phyloP scores from a whole-genome alignment of 2,797 vertebrate genomes.

The Liparis tanakae region DNA sequence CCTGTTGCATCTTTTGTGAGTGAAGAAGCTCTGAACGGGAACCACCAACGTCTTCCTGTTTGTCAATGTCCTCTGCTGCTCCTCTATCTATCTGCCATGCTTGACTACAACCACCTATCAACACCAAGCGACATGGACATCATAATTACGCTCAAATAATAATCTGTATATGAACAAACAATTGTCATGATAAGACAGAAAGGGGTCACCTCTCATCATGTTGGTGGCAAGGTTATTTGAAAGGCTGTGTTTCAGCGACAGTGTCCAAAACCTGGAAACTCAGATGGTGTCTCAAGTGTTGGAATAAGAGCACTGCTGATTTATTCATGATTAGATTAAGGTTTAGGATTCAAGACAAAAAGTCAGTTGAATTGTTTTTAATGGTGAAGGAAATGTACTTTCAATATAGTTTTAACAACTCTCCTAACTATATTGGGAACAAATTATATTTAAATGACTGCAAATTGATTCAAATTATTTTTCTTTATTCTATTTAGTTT shows the following conservation, averaged over 20 bases:
- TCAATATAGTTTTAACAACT: conserved; percentile 42
- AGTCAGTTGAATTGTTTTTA: conserved; percentile 56
- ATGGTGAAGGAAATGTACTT: conserved; percentile 63
- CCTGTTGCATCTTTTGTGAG: conserved; percentile 70
- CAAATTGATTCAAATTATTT: conserved; percentile 22
- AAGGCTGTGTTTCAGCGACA: conserved; percentile 31
- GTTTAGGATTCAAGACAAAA: conserved; percentile 50
- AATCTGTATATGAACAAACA: conserved; percentile 57
- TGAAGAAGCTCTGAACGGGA: conserved; percentile 59
- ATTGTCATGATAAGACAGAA: conserved; percentile 37
- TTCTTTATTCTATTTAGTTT: conserved; percentile 32
- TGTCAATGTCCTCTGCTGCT: conserved; percentile 52
- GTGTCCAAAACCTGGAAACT: conserved; percentile 39
- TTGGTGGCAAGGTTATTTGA: conserved; percentile 41
- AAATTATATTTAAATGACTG: conserved; percentile 35
- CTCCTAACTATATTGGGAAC: conserved; percentile 40
- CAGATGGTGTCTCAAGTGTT: conserved; percentile 56
- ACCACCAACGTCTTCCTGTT: conserved; percentile 60
- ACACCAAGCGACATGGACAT: conserved; percentile 38
- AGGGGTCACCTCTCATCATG: conserved; percentile 24
- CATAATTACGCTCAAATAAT: conserved; percentile 41
- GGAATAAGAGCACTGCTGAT: conserved; percentile 60
- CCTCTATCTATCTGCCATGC: conserved; percentile 46
- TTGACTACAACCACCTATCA: conserved; percentile 43
- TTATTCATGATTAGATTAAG: conserved; percentile 63